A percentile compares a stretch with the other conserved stretches of the same genome.
Evolutionary conservation across 2,113 vertebrate genomes (phyloP).

Genomic region (Abramis brama): DNA sequence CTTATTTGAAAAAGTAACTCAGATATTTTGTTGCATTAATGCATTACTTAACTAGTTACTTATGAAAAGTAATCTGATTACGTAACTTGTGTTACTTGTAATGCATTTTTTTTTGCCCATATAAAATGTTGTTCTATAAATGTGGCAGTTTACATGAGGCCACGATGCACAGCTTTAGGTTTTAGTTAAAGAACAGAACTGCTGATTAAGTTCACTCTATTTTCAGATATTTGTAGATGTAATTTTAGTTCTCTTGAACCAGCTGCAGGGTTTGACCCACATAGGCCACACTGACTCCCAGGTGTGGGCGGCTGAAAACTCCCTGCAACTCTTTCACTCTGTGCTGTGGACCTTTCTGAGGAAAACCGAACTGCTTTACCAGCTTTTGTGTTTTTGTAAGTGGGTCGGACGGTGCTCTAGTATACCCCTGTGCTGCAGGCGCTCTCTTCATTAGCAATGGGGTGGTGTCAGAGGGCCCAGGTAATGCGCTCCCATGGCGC

Average conservation of each 20-base stretch:
- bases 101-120: not conserved
- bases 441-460: constrained; percentile 43
- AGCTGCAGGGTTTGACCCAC: constrained; percentile 28
- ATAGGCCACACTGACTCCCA: constrained; percentile 36
- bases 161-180: constrained; percentile 1
- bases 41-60: too few species aligned
- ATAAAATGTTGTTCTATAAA: not conserved
- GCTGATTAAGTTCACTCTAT: constrained; percentile 26
- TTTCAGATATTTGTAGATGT: constrained; percentile 21
- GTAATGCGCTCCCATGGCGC: constrained; percentile 23
- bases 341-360: not conserved
- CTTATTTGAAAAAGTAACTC: too few species aligned
- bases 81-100: too few species aligned
- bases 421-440: not conserved
- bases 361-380: not conserved
- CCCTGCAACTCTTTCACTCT: not conserved
- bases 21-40: too few species aligned
- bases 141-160: not conserved
- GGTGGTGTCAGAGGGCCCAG: constrained; percentile 34
- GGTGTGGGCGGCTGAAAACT: not conserved
- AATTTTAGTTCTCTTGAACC: constrained; percentile 25
- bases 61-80: too few species aligned
- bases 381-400: constrained; percentile 29
- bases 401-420: constrained; percentile 33
- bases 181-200: constrained; percentile 39